Evolutionary conservation across 1,140 invertebrate genomes (phyloP).

Genomic region (Drosophila littoralis): DNA sequence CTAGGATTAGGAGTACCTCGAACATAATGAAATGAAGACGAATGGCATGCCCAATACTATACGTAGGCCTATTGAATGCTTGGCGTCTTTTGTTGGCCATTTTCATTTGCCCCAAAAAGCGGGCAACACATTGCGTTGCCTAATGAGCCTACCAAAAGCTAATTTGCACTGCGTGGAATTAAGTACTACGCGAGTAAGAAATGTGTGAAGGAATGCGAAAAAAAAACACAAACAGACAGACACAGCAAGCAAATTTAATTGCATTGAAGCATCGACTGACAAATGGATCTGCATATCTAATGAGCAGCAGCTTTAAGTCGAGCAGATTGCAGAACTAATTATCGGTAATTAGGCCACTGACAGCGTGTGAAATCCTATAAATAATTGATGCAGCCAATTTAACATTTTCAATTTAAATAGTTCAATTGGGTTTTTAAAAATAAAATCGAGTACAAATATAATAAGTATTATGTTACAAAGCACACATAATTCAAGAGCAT

Average conservation of each 20-base stretch:
- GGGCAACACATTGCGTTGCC: conserved; percentile 59
- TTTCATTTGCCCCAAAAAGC: conserved; percentile 63
- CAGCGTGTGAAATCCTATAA: background rate
- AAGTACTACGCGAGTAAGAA: background rate
- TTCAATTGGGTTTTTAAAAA: too few species aligned
- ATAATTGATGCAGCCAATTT: background rate
- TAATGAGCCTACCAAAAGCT: conserved; percentile 62
- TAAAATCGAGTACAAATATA: too few species aligned
- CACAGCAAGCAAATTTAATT: conserved; percentile 5
- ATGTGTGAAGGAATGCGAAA: background rate
- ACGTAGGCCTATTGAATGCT: conserved; percentile 11
- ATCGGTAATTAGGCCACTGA: conserved; percentile 38
- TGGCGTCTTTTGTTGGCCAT: conserved; percentile 35
- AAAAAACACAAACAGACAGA: background rate
- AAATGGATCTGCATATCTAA: conserved; percentile 40
- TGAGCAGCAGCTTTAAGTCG: conserved; percentile 37
- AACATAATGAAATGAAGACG: conserved; percentile 76
- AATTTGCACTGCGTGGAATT: conserved; percentile 24
- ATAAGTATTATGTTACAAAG: too few species aligned
- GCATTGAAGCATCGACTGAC: conserved; percentile 16
- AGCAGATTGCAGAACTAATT: conserved; percentile 35
- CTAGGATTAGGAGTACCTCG: conserved; percentile 40
- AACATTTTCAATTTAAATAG: too few species aligned
- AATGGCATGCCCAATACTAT: conserved; percentile 42
- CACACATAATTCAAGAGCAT: too few species aligned